Conservation (phyloP, 37 sponge, comb jelly and placozoan species). For the Halichondria panicea region DNA sequence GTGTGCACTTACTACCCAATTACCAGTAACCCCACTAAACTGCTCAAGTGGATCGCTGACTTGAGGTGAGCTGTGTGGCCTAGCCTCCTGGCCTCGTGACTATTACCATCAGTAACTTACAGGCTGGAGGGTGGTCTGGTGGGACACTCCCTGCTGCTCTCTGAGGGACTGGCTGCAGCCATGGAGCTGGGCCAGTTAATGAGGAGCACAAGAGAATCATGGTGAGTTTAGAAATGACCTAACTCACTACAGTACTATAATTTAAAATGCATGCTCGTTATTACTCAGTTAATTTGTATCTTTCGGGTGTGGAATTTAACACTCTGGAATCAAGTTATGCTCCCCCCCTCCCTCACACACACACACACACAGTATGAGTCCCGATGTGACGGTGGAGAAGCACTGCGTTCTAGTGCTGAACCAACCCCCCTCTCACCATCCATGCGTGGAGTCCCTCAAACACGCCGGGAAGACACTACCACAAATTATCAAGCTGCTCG, state of each 20-base stretch:
- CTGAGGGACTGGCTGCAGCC: conserved; percentile 51
- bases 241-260: no score
- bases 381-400: conserved; percentile 26
- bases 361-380: conserved; percentile 4
- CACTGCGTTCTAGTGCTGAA: conserved; percentile 40
- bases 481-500: conserved; percentile 35
- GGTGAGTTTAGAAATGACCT: conserved; percentile 12
- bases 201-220: conserved; percentile 33
- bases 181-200: conserved; percentile 35
- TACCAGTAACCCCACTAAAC: conserved; percentile 8
- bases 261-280: no score
- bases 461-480: conserved; percentile 18
- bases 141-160: conserved; percentile 30
- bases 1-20: conserved; percentile 44
- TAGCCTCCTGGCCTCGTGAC: background rate
- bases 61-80: conserved; percentile 3
- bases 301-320: no score
- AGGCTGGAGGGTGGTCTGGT: conserved; percentile 55
- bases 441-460: conserved; percentile 37
- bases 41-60: conserved; percentile 20
- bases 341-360: no score
- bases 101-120: background rate
- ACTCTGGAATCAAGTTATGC: no score
- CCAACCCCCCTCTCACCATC: conserved; percentile 26
- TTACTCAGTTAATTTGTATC: no score